Evolutionary conservation across 2,113 vertebrate genomes (phyloP), one percentile per base, ranked within the genome.

Genomic region (Osmerus eperlanus): DNA sequence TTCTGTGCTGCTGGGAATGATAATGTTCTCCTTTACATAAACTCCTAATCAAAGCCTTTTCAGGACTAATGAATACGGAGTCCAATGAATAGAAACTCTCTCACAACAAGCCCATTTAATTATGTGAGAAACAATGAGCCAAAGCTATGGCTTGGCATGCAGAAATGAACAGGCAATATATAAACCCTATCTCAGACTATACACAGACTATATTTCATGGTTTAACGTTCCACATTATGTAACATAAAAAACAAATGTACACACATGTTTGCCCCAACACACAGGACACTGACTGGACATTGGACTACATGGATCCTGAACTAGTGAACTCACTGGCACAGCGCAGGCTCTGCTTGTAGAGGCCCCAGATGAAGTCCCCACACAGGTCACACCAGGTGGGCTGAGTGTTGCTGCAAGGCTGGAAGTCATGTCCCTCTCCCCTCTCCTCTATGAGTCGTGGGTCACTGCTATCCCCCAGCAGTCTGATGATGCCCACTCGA

Each of bases 361-460:
- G 88, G 53, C 97, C 97, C 97, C 97, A 99, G 87, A 99, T 95
- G 89, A 98, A 98, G 68, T 97, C 96, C 4, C 97, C 97, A 72
- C 97, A 98, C 82, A 97, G 93, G 85, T 99, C 97, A 65, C 97
- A 99, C 96, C 96, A 99, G 58, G 94, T 94, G 54, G 94, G 93
- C 73, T 94, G 93, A 52, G 92, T 89, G 68, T 95, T 93, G 78
- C 94, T 93, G 80, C 93, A 92, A 9, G 94, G 93, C 71, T 94
- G 94, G 90, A 98, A 97, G 79, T 91, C 87, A 68, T 99, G 97
- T 1, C 94, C 96, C 53, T 91, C 90, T 65, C 94, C 95, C 2
- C 79, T 90, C 77, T 81, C 88, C 63, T 91, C 88, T 0, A 78
- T 62, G 41, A 86, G 77, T 15, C 85, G 86, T 15, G 87, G 89